phyloP scores from a whole-genome alignment of 2,113 vertebrate genomes.

The Lycocorax pyrrhopterus region DNA sequence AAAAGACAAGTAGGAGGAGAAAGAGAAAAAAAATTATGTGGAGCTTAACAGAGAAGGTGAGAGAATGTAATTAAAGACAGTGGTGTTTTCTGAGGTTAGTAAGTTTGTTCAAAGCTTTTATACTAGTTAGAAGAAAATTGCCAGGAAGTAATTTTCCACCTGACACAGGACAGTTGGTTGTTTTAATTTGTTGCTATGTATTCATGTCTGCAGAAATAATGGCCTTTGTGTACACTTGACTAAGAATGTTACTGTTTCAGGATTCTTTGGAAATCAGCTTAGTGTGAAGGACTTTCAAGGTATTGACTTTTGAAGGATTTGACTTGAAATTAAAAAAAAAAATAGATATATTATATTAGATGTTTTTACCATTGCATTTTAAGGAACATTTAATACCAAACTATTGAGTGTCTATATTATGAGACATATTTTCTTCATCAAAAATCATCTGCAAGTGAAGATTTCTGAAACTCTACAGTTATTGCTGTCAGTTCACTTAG shows the following conservation, averaged over 20 bases:
- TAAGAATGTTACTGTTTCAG: background rate
- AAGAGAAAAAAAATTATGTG: background rate
- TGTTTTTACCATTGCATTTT: background rate
- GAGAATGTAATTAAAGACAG: background rate
- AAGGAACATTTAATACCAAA: background rate
- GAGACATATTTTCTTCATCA: background rate
- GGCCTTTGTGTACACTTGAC: background rate
- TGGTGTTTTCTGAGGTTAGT: background rate
- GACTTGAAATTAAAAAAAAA: background rate
- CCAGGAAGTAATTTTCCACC: background rate
- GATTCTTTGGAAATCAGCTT: background rate
- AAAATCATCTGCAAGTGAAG: background rate
- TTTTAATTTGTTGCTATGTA: background rate
- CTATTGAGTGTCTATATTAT: background rate
- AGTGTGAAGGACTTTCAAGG: background rate
- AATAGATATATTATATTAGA: background rate
- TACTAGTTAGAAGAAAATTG: background rate
- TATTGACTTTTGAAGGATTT: background rate
- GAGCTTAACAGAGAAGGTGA: background rate
- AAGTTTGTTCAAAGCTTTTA: background rate
- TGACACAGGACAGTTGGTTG: background rate
- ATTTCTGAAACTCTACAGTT: background rate
- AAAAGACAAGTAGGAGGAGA: background rate
- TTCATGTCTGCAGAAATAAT: background rate
- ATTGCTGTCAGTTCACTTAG: background rate